Conservation (phyloP, 2,888 invertebrate genomes). For the Beris chalybata region DNA sequence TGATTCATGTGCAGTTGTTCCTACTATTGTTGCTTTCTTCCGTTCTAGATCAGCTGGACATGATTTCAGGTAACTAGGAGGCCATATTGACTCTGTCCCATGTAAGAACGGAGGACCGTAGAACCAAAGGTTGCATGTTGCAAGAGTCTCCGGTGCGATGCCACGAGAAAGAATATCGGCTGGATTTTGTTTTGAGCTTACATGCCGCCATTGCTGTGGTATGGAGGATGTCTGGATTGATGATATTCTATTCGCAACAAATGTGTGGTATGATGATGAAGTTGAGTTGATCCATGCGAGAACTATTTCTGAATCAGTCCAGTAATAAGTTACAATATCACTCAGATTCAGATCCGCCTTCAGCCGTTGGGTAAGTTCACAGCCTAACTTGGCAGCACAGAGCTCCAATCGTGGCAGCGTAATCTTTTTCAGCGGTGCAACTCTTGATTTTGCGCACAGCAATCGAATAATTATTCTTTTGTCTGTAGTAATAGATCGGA, state of each 20-base stretch:
- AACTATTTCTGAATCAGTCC: not conserved
- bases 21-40: not conserved
- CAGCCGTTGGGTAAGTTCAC: not conserved
- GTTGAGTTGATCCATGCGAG: not conserved
- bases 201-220: constrained; percentile 18
- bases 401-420: not conserved
- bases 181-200: constrained; percentile 31
- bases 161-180: constrained; percentile 34
- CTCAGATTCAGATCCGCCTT: not conserved
- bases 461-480: not conserved
- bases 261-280: not conserved
- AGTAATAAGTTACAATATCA: not conserved
- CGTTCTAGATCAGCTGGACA: not conserved
- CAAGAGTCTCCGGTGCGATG: constrained; percentile 28
- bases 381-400: not conserved
- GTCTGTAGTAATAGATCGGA: not conserved
- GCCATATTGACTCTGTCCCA: constrained; percentile 15
- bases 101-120: constrained; percentile 28
- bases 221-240: not conserved
- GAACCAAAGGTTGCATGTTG: constrained; percentile 31
- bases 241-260: not conserved
- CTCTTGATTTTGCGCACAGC: not conserved
- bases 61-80: not conserved
- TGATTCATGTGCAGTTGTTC: not conserved
- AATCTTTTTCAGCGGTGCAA: not conserved